These are phyloP conservation scores for Ptilodon capucinus DNA, from an alignment of 2,888 invertebrate species.

Conservation along the genomic window DNA sequence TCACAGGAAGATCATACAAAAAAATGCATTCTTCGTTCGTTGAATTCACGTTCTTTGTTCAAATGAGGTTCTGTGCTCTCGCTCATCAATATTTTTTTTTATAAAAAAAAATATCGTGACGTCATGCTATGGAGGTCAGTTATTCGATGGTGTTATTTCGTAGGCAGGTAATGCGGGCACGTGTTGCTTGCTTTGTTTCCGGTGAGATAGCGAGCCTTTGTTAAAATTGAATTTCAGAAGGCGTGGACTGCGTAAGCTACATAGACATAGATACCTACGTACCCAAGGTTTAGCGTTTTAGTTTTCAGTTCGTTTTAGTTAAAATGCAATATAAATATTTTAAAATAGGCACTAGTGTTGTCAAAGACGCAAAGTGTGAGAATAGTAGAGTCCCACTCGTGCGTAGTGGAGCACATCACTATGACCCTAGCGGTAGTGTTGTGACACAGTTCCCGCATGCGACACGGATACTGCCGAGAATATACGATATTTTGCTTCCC, in stretches of 20 bases:
- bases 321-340: too few species aligned
- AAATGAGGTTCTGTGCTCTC: slow-evolving; percentile 9
- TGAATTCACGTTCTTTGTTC: slow-evolving; percentile 27
- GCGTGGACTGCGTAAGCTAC: too few species aligned
- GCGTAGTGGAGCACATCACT: slow-evolving; percentile 45
- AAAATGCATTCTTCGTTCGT: not conserved
- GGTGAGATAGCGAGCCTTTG: not conserved
- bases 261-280: too few species aligned
- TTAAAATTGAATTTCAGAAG: not conserved
- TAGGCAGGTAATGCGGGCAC: not conserved
- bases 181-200: not conserved
- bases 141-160: slow-evolving; percentile 6
- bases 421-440: slow-evolving; percentile 62
- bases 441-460: slow-evolving; percentile 57
- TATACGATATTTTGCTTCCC: slow-evolving; percentile 32
- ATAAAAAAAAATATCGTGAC: slow-evolving; percentile 12
- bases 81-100: not conserved
- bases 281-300: too few species aligned
- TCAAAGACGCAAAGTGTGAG: not conserved
- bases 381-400: slow-evolving; percentile 24
- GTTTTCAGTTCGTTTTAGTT: too few species aligned
- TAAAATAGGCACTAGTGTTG: not conserved
- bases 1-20: not conserved
- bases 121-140: slow-evolving; percentile 33
- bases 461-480: slow-evolving; percentile 47